phyloP scores from a whole-genome alignment of 1,140 invertebrate genomes.

The Heliconius himera region DNA sequence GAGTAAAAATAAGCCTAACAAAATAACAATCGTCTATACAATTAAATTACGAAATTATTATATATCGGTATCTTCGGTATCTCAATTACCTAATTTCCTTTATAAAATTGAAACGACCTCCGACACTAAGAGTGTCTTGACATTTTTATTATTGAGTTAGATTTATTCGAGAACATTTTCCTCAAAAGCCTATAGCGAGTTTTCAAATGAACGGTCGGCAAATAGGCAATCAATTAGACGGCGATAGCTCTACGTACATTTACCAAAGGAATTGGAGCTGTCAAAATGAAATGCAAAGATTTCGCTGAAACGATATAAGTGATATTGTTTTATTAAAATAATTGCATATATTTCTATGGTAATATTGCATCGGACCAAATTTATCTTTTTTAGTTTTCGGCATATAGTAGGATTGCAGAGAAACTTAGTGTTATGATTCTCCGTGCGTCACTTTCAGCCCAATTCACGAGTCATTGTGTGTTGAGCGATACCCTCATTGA shows the following conservation, averaged over 20 bases:
- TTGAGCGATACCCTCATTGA: no score
- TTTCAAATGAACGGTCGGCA: conserved; percentile 17
- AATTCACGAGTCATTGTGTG: no score
- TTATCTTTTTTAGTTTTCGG: no score
- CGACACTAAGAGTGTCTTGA: background rate
- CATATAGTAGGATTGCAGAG: no score
- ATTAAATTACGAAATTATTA: no score
- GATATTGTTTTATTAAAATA: background rate
- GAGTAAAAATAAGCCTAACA: no score
- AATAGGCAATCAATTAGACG: conserved; percentile 18
- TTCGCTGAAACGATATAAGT: background rate
- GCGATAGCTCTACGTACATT: background rate
- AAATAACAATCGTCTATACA: no score
- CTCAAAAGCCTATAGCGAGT: background rate
- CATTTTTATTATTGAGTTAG: conserved; percentile 2
- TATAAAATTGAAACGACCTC: background rate
- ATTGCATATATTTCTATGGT: no score
- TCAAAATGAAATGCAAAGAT: background rate
- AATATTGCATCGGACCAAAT: no score
- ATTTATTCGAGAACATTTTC: conserved; percentile 2
- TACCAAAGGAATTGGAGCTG: background rate
- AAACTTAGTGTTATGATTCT: no score
- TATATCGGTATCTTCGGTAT: background rate
- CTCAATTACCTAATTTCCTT: background rate
- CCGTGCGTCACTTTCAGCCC: no score